These are phyloP conservation scores for Acronicta alni DNA, from an alignment of 2,888 invertebrate species.

Conservation along the genomic window DNA sequence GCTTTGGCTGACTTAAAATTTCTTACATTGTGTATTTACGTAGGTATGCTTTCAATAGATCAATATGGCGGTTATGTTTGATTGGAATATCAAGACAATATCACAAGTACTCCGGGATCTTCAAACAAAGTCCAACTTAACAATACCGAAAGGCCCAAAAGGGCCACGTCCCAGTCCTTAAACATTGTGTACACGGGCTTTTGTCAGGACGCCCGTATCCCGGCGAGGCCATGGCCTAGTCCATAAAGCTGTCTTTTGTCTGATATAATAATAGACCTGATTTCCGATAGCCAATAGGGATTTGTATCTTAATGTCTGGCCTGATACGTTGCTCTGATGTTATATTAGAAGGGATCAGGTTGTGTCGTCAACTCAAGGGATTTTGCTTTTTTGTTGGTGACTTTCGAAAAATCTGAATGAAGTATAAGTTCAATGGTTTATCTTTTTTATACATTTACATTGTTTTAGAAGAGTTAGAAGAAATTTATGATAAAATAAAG, in stretches of 20 bases:
- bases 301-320: slow-evolving; percentile 49
- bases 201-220: slow-evolving; percentile 30
- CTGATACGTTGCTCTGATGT: slow-evolving; percentile 21
- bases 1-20: neutral
- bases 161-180: slow-evolving; percentile 19
- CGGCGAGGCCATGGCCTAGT: slow-evolving; percentile 13
- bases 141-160: slow-evolving; percentile 29
- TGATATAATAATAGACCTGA: slow-evolving; percentile 47
- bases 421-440: neutral
- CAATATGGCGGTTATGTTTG: neutral
- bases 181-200: slow-evolving; percentile 23
- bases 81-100: slow-evolving; percentile 8
- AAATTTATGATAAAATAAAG: too few species aligned
- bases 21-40: neutral
- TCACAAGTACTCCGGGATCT: slow-evolving; percentile 12
- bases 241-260: slow-evolving; percentile 47
- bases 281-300: slow-evolving; percentile 52
- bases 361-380: slow-evolving; percentile 19
- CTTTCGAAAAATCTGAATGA: neutral
- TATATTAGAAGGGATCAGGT: slow-evolving; percentile 11
- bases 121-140: slow-evolving; percentile 16
- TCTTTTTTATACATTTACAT: too few species aligned
- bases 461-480: neutral
- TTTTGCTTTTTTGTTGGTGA: slow-evolving; percentile 14
- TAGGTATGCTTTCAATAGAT: neutral